Base-by-base conservation (phyloP, 2,797 vertebrate species). In the Schizopygopsis pylzovi region DNA sequence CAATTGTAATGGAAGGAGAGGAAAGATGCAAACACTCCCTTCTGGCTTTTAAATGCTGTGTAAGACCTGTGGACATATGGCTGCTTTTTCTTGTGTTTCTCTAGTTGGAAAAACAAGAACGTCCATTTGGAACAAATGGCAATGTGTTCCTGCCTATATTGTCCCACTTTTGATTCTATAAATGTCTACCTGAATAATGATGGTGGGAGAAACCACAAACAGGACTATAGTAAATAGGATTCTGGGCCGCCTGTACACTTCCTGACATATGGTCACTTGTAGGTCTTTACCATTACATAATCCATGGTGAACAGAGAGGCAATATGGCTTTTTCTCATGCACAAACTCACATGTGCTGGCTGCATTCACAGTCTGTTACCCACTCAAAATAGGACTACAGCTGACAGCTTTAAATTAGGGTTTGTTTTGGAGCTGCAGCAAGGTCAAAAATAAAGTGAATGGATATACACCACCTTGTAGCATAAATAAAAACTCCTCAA, bases 261-360 rank as follows among this genome's bases (percentile, higher is more conserved):
- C 92, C 90, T 91, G 94, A 94, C 95, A 95, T 95, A 95, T 95
- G 95, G 95, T 95, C 94, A 95, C 93, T 94, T 94, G 92, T 91
- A 87, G 91, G 92, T 92, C 92, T 93, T 89, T 88, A 91, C 92
- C 90, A 90, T 95, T 95, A 95, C 94, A 94, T 95, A 95, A 95
- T 93, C 94, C 91, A 91, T 86, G 41, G 92, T 89, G 93, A 89
- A 91, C 86, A 89, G 88, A 78, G 79, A 79, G 65, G 91, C 93
- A 94, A 93, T 91, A 90, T 94, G 93, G 89, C 89, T 90, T 91
- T 94, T 93, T 94, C 90, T 91, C 92, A 88, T 92, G 88, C 89
- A 91, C 86, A 90, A 84, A 85, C 65, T 85, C 88, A 85, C 90
- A n/a, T 37, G 76, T 72, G 79, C 63, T 41, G 91, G 89, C 91